phyloP scores from a whole-genome alignment of 2,888 invertebrate genomes.

The Acronicta psi region DNA sequence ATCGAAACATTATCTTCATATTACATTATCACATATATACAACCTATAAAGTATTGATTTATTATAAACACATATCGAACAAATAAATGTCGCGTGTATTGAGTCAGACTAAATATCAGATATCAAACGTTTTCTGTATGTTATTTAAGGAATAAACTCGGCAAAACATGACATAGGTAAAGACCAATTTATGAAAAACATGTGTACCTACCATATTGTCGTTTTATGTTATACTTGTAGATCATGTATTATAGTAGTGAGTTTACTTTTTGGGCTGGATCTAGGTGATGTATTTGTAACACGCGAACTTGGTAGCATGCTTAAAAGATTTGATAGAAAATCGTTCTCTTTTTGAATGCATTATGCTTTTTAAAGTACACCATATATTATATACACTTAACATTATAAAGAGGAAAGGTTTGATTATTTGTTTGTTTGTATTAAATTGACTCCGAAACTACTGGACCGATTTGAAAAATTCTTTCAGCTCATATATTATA shows the following conservation, averaged over 20 bases:
- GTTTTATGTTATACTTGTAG: slow-evolving; percentile 17
- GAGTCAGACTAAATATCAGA: slow-evolving; percentile 39
- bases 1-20: not conserved
- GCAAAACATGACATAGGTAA: slow-evolving; percentile 44
- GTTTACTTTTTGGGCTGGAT: slow-evolving; percentile 20
- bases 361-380: no score
- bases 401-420: no score
- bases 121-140: slow-evolving; percentile 28
- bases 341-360: not conserved
- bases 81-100: slow-evolving; percentile 43
- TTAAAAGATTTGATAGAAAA: not conserved
- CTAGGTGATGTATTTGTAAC: slow-evolving; percentile 12
- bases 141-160: slow-evolving; percentile 43
- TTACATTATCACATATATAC: not conserved
- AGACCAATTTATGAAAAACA: slow-evolving; percentile 37
- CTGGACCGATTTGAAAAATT: no score
- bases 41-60: slow-evolving; percentile 19
- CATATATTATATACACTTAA: no score
- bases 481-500: not conserved
- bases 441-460: no score
- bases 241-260: not conserved
- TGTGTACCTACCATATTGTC: slow-evolving; percentile 25
- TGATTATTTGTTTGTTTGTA: no score
- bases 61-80: slow-evolving; percentile 25
- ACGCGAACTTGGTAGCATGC: slow-evolving; percentile 1